Evolutionary conservation across 2,113 vertebrate species (phyloP).

Genomic region (Melierax canorus): DNA sequence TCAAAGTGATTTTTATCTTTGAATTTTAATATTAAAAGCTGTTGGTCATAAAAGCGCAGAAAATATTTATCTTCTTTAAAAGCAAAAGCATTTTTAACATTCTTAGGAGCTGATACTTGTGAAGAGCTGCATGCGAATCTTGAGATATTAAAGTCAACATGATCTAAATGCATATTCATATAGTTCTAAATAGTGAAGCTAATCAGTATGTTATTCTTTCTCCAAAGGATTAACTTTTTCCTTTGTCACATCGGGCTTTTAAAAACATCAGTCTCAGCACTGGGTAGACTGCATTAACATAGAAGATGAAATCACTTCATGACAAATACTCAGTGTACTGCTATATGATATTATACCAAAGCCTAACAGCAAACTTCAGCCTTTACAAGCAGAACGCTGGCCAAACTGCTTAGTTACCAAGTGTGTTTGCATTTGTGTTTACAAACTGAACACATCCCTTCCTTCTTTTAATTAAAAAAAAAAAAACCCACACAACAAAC

Average conservation of each 20-base stretch:
- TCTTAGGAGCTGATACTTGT: background rate
- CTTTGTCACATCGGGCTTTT: background rate
- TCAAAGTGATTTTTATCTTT: background rate
- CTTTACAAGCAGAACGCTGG: slow-evolving; percentile 12
- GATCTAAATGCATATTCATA: background rate
- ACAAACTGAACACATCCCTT: slow-evolving; percentile 20
- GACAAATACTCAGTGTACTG: slow-evolving; percentile 21
- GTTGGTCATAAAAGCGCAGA: background rate
- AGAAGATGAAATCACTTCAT: slow-evolving; percentile 35
- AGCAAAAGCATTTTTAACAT: slow-evolving; percentile 8
- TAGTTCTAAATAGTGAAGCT: background rate
- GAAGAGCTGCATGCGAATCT: background rate
- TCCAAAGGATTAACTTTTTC: background rate
- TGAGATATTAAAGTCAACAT: background rate
- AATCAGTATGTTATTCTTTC: background rate
- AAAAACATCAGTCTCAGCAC: background rate
- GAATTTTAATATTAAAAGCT: background rate
- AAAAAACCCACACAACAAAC: too few relatives aligned
- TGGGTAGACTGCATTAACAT: background rate
- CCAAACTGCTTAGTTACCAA: slow-evolving; percentile 56
- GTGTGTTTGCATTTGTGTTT: slow-evolving; percentile 54
- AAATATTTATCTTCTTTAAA: background rate
- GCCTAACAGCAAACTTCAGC: background rate
- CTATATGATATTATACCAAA: slow-evolving; percentile 28
- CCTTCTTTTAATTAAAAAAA: background rate